Evolutionary conservation across 1,140 invertebrate species (phyloP).

Genomic region (Drosophila rufa): DNA sequence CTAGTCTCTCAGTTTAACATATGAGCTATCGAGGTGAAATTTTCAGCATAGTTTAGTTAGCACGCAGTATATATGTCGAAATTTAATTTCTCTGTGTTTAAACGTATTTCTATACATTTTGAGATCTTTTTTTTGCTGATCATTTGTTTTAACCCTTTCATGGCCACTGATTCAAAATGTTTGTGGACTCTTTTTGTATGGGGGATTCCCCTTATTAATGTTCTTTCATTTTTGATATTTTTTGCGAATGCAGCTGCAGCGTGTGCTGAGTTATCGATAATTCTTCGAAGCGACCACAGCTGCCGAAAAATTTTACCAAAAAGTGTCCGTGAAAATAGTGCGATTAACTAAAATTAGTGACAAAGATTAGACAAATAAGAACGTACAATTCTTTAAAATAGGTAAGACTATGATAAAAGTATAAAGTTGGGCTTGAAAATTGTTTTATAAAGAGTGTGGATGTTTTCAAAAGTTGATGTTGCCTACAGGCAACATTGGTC

Average conservation of each 20-base stretch:
- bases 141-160: no score
- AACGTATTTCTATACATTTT: no score
- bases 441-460: neutral
- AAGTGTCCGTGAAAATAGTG: neutral
- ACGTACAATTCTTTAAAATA: neutral
- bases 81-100: no score
- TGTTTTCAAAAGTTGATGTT: conserved; percentile 6
- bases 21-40: no score
- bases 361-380: neutral
- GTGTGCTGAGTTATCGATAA: neutral
- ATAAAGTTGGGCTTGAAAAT: conserved; percentile 1
- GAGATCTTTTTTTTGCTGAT: no score
- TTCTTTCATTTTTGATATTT: neutral
- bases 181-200: no score
- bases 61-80: no score
- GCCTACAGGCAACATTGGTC: conserved; percentile 1
- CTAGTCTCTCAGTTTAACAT: no score
- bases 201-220: no score
- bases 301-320: conserved; percentile 4
- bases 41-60: no score
- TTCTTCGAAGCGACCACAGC: neutral
- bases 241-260: no score
- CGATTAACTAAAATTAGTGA: neutral
- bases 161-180: no score
- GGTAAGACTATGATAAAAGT: neutral